Conservation (phyloP, 2,888 invertebrate genomes). For the Harpalus rufipes region DNA sequence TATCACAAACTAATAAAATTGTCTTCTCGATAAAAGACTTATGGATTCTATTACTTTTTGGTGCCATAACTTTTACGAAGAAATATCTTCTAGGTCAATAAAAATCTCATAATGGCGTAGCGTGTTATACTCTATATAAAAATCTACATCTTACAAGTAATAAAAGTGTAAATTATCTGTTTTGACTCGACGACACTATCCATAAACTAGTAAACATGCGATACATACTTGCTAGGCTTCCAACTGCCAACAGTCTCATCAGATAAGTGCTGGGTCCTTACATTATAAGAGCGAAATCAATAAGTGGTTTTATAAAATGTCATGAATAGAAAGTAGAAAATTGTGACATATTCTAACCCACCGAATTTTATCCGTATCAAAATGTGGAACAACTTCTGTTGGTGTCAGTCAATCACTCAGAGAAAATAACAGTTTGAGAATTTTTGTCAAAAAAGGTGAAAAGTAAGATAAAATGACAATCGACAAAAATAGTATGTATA, state of each 20-base stretch:
- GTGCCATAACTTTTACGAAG: no score
- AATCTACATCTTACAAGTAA: neutral
- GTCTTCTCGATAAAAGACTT: no score
- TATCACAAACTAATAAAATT: no score
- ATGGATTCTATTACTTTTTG: no score
- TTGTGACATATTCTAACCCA: slow-evolving; percentile 24
- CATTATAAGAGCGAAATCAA: slow-evolving; percentile 42
- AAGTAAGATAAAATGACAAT: neutral
- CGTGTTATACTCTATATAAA: neutral
- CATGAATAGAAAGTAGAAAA: slow-evolving; percentile 33
- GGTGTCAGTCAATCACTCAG: neutral
- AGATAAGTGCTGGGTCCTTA: slow-evolving; percentile 28
- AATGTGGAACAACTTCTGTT: neutral
- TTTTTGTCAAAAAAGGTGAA: neutral
- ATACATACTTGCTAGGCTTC: slow-evolving; percentile 7
- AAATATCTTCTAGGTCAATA: no score
- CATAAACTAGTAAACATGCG: slow-evolving; percentile 33
- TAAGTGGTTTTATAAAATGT: slow-evolving; percentile 41
- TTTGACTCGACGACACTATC: slow-evolving; percentile 5
- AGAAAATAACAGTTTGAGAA: neutral
- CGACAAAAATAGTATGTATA: neutral
- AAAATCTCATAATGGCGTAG: no score
- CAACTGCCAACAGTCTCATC: slow-evolving; percentile 14
- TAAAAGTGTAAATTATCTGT: slow-evolving; percentile 18
- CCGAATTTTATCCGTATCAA: slow-evolving; percentile 35